Percentiles rank a stretch among this genome's conserved stretches.
These are phyloP conservation scores for Parthenolecanium corni DNA, from an alignment of 2,888 invertebrate species.

Conservation along the genomic window DNA sequence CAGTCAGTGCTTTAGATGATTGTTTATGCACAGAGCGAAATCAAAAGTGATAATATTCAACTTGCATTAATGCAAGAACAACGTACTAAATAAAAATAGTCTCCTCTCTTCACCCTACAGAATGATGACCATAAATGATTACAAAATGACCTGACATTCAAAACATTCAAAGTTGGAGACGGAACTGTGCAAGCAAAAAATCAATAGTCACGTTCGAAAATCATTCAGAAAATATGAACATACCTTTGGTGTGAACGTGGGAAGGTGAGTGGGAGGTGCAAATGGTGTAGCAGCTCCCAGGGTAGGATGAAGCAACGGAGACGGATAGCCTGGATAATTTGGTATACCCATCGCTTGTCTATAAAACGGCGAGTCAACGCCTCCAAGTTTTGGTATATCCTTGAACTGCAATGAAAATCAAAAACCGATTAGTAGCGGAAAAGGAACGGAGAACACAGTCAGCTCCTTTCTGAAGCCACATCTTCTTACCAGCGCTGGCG, in stretches of 20 bases:
- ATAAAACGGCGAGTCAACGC: conserved; percentile 66
- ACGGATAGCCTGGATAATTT: conserved; percentile 65
- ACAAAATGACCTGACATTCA: too few species aligned
- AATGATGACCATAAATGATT: too few species aligned
- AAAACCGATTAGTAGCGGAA: conserved; percentile 28
- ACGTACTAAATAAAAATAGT: too few species aligned
- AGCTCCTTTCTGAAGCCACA: background rate
- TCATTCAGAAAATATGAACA: background rate
- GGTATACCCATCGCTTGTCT: conserved; percentile 61
- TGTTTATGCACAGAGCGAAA: too few species aligned
- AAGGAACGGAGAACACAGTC: background rate
- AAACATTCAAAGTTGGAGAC: too few species aligned
- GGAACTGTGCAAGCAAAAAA: too few species aligned
- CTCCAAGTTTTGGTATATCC: conserved; percentile 74
- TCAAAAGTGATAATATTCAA: too few species aligned
- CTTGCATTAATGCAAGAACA: too few species aligned
- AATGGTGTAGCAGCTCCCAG: conserved; percentile 70
- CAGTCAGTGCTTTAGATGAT: too few species aligned
- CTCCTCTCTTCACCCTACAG: too few species aligned
- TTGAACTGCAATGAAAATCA: conserved; percentile 58
- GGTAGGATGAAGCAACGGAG: conserved; percentile 66
- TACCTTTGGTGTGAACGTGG: conserved; percentile 82
- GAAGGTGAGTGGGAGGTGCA: conserved; percentile 74
- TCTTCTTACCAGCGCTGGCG: conserved; percentile 53
- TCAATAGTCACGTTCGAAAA: too few species aligned